phyloP scores from a whole-genome alignment of 2,888 invertebrate genomes.

The Agrochola circellaris region DNA sequence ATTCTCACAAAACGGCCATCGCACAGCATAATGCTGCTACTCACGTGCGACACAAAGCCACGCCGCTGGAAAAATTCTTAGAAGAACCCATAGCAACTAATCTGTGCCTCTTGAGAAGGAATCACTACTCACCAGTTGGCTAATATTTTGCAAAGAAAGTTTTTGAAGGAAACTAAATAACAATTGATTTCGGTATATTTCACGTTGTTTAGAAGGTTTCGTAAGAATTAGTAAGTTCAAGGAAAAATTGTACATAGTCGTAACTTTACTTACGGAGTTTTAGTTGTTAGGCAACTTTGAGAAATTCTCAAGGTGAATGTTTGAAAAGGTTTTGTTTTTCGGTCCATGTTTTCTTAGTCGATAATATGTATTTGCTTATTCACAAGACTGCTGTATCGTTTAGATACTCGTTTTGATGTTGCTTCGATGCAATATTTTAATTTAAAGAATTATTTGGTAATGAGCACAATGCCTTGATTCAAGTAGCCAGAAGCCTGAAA shows the following conservation, averaged over 20 bases:
- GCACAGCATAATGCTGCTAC: not conserved
- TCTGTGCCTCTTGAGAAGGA: not conserved
- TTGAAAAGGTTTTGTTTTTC: not conserved
- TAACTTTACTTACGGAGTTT: not conserved
- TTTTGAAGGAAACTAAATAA: not conserved
- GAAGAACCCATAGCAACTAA: not conserved
- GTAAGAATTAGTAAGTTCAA: slow-evolving; percentile 5
- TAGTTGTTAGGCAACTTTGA: not conserved
- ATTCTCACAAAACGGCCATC: not conserved
- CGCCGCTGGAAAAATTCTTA: not conserved
- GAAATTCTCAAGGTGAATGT: slow-evolving; percentile 11
- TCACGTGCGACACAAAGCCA: not conserved
- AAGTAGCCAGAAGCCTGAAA: not conserved
- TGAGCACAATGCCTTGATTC: not conserved
- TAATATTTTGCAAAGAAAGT: not conserved
- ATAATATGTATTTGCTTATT: not conserved
- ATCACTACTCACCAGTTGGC: not conserved
- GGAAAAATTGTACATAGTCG: slow-evolving; percentile 14
- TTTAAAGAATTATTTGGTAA: not conserved
- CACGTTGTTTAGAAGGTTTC: slow-evolving; percentile 25
- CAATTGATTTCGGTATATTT: slow-evolving; percentile 6
- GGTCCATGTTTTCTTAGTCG: not conserved
- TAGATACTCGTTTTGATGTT: not conserved
- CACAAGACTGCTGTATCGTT: not conserved
- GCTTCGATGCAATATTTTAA: not conserved